phyloP scores from a whole-genome alignment of 2,113 vertebrate genomes.

The Pao palembangensis region DNA sequence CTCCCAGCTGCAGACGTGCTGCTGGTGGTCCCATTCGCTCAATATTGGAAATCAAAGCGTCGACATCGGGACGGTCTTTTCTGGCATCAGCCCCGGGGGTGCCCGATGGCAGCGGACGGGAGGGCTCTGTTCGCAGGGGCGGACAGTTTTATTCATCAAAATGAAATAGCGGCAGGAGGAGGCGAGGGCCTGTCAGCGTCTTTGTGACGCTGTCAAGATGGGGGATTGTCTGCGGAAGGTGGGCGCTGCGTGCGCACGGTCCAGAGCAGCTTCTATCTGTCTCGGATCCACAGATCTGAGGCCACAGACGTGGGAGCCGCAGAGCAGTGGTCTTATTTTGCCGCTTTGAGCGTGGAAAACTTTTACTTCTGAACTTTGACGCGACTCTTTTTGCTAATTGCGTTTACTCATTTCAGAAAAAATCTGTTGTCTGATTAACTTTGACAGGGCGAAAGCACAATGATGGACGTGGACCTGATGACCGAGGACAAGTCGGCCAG shows the following conservation, averaged over 20 bases:
- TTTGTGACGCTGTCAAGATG: conserved; percentile 69
- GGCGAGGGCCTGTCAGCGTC: conserved; percentile 52
- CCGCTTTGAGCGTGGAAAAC: conserved; percentile 37
- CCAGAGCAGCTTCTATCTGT: conserved; percentile 52
- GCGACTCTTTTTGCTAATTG: too few relatives aligned
- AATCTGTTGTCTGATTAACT: conserved; percentile 1
- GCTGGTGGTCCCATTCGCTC: conserved; percentile 63
- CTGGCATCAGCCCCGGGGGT: conserved; percentile 57
- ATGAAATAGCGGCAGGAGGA: conserved; percentile 53
- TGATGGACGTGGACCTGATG: conserved; percentile 74
- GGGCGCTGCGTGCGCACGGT: conserved; percentile 47
- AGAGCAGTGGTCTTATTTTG: conserved; percentile 61
- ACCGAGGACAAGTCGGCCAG: conserved; percentile 81
- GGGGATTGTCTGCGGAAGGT: conserved; percentile 64
- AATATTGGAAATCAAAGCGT: conserved; percentile 51
- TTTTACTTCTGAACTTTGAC: too few relatives aligned
- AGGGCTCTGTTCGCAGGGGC: conserved; percentile 51
- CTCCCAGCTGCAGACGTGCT: conserved; percentile 48
- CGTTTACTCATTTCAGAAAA: too few relatives aligned
- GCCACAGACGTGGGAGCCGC: too few relatives aligned
- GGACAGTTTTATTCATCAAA: conserved; percentile 70
- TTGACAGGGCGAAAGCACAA: conserved; percentile 80
- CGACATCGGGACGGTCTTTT: conserved; percentile 70
- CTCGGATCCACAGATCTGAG: too few relatives aligned
- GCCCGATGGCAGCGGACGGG: conserved; percentile 45